Conservation (phyloP, 2,797 vertebrate genomes). For the Buceros bicornis region DNA sequence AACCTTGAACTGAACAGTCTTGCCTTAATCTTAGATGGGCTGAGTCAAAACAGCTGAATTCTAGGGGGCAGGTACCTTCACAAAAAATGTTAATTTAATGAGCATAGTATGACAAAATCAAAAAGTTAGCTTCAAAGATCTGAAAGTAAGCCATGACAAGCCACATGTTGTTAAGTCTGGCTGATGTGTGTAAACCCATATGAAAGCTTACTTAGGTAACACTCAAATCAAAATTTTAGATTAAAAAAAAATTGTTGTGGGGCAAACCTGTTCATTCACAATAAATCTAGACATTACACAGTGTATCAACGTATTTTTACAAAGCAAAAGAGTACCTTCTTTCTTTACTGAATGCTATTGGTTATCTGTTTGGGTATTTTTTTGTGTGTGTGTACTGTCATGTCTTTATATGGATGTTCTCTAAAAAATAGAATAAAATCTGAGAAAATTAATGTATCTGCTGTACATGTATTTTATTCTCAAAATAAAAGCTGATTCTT, state of each 20-base stretch:
- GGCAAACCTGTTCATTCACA: neutral
- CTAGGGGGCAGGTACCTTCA: neutral
- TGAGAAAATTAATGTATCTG: neutral
- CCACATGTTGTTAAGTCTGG: conserved; percentile 27
- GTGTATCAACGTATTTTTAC: neutral
- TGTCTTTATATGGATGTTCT: neutral
- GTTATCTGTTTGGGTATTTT: neutral
- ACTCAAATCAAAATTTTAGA: neutral
- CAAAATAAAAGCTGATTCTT: neutral
- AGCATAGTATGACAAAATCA: conserved; percentile 38
- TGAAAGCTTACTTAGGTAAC: conserved; percentile 19
- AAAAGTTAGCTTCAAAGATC: conserved; percentile 43
- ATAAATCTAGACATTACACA: neutral
- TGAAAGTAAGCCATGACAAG: conserved; percentile 29
- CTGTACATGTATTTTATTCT: neutral
- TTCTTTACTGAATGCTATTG: neutral
- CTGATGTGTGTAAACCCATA: neutral
- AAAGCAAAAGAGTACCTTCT: neutral
- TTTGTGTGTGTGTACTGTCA: neutral
- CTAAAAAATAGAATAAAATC: neutral
- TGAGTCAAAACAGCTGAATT: neutral
- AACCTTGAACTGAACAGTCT: neutral
- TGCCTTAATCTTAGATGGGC: neutral
- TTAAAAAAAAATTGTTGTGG: neutral
- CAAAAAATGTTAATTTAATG: conserved; percentile 44